phyloP scores from a whole-genome alignment of 2,113 vertebrate species.

The Acrocephalus kingi region DNA sequence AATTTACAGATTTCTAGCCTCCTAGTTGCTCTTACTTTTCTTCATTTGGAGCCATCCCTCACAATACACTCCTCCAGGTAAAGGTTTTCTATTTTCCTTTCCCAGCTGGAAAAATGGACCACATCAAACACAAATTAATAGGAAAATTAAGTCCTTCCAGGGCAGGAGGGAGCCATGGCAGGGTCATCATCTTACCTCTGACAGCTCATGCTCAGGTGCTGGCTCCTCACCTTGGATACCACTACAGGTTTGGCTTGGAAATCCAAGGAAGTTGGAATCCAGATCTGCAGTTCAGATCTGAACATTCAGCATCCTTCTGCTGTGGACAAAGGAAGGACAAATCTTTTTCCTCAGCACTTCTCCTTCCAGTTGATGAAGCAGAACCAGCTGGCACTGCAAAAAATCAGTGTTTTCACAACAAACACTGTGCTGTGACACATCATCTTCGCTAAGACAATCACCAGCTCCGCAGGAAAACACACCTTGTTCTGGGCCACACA shows the following conservation, averaged over 20 bases:
- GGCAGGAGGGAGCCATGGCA: rapidly evolving
- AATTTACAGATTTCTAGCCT: background rate
- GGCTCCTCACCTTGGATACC: background rate
- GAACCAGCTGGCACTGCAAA: background rate
- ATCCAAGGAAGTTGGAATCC: background rate
- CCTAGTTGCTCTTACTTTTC: background rate
- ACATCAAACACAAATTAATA: background rate
- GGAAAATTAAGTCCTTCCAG: background rate
- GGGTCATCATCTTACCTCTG: background rate
- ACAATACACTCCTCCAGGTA: background rate
- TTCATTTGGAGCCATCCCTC: background rate
- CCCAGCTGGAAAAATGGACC: background rate
- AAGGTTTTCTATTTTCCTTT: background rate
- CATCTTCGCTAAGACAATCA: background rate
- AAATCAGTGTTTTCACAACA: background rate
- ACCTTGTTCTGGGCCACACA: background rate
- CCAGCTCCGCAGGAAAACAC: background rate
- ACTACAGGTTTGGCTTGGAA: background rate
- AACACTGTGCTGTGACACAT: background rate
- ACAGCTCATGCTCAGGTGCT: background rate
- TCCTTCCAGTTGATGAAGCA: background rate
- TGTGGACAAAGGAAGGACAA: background rate
- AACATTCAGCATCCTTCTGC: background rate
- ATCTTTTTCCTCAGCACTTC: background rate
- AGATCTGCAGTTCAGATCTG: background rate